Conservation (phyloP, 2,888 invertebrate species). For the Drosophila rellima region DNA sequence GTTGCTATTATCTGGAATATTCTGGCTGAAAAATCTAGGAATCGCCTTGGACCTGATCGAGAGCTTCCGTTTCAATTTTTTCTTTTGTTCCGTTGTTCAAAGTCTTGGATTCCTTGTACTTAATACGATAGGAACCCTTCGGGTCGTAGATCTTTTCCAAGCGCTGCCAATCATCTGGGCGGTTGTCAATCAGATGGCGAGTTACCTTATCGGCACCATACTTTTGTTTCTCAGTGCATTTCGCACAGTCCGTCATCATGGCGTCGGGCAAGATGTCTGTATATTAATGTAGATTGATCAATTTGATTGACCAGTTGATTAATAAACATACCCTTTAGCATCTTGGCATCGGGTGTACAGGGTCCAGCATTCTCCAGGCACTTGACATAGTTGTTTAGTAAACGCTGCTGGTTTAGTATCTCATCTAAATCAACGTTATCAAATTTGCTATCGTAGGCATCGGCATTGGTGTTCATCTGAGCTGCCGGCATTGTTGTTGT, state of each 20-base stretch:
- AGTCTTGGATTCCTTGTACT: conserved; percentile 87
- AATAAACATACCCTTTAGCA: conserved; percentile 88
- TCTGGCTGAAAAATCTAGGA: neutral
- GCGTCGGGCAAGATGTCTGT: conserved; percentile 90
- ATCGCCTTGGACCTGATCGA: conserved; percentile 21
- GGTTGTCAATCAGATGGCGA: conserved; percentile 86
- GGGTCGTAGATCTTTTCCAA: conserved; percentile 88
- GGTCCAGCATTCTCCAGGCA: conserved; percentile 89
- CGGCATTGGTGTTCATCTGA: neutral
- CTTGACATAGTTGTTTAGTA: conserved; percentile 89
- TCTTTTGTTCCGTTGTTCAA: neutral
- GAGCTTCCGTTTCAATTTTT: neutral
- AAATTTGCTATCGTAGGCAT: conserved; percentile 88
- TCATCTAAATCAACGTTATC: conserved; percentile 90
- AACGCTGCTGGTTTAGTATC: conserved; percentile 88
- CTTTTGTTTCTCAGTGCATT: conserved; percentile 89
- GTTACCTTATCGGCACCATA: conserved; percentile 89
- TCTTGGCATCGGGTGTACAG: conserved; percentile 90
- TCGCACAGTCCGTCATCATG: conserved; percentile 89
- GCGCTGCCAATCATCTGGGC: conserved; percentile 87
- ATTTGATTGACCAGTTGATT: neutral
- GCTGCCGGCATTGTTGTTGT: conserved; percentile 43
- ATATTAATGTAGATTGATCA: neutral
- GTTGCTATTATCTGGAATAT: neutral
- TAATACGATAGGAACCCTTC: conserved; percentile 88